Evolutionary conservation across 2,888 invertebrate genomes (phyloP).

Genomic region (Mesorhabditis spiculigera): DNA sequence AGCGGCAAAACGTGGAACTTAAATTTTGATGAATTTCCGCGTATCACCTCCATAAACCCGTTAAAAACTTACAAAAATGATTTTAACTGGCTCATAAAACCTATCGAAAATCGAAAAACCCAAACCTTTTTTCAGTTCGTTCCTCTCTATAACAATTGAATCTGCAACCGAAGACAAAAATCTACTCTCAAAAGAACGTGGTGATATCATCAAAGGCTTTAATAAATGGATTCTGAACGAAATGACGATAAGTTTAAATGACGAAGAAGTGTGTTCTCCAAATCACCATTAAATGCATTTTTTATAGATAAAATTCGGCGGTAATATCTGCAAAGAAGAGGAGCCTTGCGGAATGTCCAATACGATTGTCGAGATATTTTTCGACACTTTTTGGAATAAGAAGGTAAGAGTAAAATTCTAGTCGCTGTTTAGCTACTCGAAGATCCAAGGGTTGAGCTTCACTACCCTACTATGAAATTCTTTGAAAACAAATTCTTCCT

Average conservation of each 20-base stretch:
- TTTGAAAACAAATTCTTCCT: constrained; percentile 56
- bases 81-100: too few relatives aligned
- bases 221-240: constrained; percentile 51
- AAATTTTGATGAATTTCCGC: too few relatives aligned
- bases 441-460: constrained; percentile 46
- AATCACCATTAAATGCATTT: background rate
- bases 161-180: constrained; percentile 39
- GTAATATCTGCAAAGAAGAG: constrained; percentile 47
- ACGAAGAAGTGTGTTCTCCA: constrained; percentile 14
- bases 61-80: too few relatives aligned
- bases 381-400: constrained; percentile 54
- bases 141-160: constrained; percentile 53
- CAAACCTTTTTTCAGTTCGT: constrained; percentile 47
- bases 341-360: constrained; percentile 50
- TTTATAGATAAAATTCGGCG: constrained; percentile 43
- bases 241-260: constrained; percentile 48
- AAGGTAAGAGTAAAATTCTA: constrained; percentile 27
- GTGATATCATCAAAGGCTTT: constrained; percentile 29
- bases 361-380: constrained; percentile 50
- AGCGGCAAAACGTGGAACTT: background rate
- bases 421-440: constrained; percentile 38
- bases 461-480: constrained; percentile 56
- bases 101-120: too few relatives aligned
- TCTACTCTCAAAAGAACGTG: constrained; percentile 34
- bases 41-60: too few relatives aligned